Conservation (phyloP, 1,140 invertebrate species). For the Drosophila nannoptera region DNA sequence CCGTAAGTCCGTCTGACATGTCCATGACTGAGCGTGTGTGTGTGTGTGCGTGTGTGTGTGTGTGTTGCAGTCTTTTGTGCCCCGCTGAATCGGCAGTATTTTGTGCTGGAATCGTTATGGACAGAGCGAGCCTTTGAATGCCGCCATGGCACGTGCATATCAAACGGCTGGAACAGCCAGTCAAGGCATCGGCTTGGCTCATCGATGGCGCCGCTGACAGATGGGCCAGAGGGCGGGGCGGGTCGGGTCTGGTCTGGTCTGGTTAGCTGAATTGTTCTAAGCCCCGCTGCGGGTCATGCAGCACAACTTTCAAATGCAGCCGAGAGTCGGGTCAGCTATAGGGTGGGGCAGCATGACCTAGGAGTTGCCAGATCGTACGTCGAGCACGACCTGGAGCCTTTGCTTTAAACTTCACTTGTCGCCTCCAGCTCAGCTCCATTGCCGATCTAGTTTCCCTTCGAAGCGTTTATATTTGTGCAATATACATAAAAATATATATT, state of each 20-base stretch:
- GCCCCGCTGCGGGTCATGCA: constrained; percentile 17
- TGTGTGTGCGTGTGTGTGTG: constrained; percentile 10
- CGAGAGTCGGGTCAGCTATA: too few relatives aligned
- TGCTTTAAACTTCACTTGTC: too few relatives aligned
- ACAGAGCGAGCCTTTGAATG: neutral
- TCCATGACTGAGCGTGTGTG: neutral
- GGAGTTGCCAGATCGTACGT: neutral
- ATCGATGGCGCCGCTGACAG: too few relatives aligned
- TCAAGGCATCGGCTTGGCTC: constrained; percentile 31
- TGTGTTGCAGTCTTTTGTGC: constrained; percentile 37
- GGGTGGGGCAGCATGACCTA: too few relatives aligned
- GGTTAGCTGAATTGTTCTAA: constrained; percentile 45
- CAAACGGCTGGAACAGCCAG: constrained; percentile 42
- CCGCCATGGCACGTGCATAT: constrained; percentile 48
- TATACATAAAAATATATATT: neutral
- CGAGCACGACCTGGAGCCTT: too few relatives aligned
- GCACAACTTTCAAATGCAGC: constrained; percentile 13
- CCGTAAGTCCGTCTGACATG: constrained; percentile 36
- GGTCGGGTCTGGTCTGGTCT: too few relatives aligned
- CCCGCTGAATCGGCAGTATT: constrained; percentile 57
- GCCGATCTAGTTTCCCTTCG: neutral
- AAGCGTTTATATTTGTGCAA: too few relatives aligned
- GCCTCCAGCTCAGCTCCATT: too few relatives aligned
- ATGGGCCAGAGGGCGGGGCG: too few relatives aligned
- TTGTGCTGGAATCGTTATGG: constrained; percentile 34